These are phyloP conservation scores for Brenthis hecate DNA, from an alignment of 2,888 invertebrate genomes.

Conservation along the genomic window DNA sequence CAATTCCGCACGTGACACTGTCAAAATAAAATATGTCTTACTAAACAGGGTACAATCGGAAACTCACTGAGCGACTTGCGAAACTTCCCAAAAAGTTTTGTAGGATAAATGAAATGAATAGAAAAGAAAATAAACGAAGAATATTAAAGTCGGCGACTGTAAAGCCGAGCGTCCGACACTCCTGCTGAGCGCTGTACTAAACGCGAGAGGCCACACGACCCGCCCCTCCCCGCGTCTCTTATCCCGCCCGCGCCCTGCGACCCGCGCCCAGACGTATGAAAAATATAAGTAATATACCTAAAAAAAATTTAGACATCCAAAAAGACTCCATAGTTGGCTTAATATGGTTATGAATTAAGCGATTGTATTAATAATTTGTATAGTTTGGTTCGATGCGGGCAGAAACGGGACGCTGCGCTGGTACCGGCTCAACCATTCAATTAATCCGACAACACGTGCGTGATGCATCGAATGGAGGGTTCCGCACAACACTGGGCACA, in stretches of 20 bases:
- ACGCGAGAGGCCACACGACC: slow-evolving; percentile 75
- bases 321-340: neutral
- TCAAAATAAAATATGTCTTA: slow-evolving; percentile 67
- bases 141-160: slow-evolving; percentile 78
- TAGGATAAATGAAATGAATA: slow-evolving; percentile 79
- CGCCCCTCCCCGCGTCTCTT: slow-evolving; percentile 62
- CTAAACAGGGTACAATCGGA: slow-evolving; percentile 56
- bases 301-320: slow-evolving; percentile 52
- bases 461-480: slow-evolving; percentile 55
- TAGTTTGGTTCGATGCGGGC: slow-evolving; percentile 26
- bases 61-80: slow-evolving; percentile 58
- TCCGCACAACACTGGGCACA: slow-evolving; percentile 39
- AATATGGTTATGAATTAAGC: slow-evolving; percentile 15
- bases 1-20: slow-evolving; percentile 77
- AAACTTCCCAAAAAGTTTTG: slow-evolving; percentile 64
- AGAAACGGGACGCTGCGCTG: slow-evolving; percentile 39
- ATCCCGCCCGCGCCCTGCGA: slow-evolving; percentile 65
- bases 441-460: slow-evolving; percentile 77
- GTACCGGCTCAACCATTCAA: slow-evolving; percentile 62
- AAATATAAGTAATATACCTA: slow-evolving; percentile 59
- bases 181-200: slow-evolving; percentile 82
- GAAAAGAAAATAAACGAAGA: slow-evolving; percentile 83
- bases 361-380: slow-evolving; percentile 51
- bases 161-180: slow-evolving; percentile 81
- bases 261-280: slow-evolving; percentile 69